Percentiles rank a stretch among this genome's conserved stretches.
These are phyloP conservation scores for Sprattus sprattus DNA, from an alignment of 2,113 vertebrate species.

Conservation along the genomic window DNA sequence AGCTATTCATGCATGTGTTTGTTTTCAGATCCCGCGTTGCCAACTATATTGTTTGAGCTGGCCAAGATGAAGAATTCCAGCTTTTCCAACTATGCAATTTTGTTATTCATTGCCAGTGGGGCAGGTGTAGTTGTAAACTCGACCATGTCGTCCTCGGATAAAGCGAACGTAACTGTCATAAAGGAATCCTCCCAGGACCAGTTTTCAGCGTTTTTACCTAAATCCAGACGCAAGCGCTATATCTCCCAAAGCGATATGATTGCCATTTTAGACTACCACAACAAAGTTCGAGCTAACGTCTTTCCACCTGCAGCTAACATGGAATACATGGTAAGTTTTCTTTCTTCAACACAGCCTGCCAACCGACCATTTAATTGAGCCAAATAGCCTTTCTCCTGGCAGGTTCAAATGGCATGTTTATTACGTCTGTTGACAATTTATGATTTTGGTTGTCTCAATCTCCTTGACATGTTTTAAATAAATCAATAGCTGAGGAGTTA, in stretches of 20 bases:
- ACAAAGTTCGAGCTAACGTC: conserved; percentile 85
- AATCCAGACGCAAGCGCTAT: conserved; percentile 80
- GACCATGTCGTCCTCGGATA: background rate
- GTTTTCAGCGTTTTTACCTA: conserved; percentile 65
- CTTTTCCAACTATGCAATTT: conserved; percentile 29
- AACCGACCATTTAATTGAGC: background rate
- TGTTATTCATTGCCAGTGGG: conserved; percentile 28
- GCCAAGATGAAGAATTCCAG: conserved; percentile 38
- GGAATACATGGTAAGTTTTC: conserved; percentile 87
- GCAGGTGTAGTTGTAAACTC: conserved; percentile 28
- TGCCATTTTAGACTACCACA: conserved; percentile 88
- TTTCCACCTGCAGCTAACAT: conserved; percentile 91
- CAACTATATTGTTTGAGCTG: background rate
- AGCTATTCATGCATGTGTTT: background rate
- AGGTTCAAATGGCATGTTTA: background rate
- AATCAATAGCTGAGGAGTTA: background rate
- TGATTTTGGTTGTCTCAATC: background rate
- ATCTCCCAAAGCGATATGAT: conserved; percentile 89
- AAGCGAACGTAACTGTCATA: background rate
- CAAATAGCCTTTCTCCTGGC: background rate
- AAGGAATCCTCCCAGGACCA: conserved; percentile 27
- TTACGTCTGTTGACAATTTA: background rate
- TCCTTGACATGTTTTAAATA: background rate
- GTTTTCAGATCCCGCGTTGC: background rate
- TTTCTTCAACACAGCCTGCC: background rate